These are phyloP conservation scores for Watsonalla cultraria DNA, from an alignment of 2,888 invertebrate species.

Conservation along the genomic window DNA sequence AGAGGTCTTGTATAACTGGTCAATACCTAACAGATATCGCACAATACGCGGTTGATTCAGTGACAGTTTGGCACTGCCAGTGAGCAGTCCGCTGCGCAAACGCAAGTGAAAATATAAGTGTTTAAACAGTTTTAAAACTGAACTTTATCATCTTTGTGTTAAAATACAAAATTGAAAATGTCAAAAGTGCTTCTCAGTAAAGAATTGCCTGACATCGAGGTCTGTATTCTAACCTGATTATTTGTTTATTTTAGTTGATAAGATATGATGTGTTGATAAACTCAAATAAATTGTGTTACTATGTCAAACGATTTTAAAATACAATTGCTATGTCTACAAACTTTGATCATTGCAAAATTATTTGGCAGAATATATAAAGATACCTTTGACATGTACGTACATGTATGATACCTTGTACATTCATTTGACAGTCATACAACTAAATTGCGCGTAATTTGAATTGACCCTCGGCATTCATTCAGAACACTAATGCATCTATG, in stretches of 20 bases:
- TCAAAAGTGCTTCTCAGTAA: constrained; percentile 80
- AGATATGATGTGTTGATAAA: not conserved
- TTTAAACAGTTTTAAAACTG: constrained; percentile 5
- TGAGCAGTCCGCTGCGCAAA: constrained; percentile 65
- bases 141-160: constrained; percentile 6
- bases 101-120: constrained; percentile 6
- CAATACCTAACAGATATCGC: not conserved
- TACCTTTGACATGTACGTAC: too few relatives aligned
- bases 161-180: constrained; percentile 41
- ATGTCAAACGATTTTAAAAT: not conserved
- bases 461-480: too few relatives aligned
- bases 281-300: not conserved
- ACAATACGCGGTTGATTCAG: not conserved
- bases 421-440: too few relatives aligned
- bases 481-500: too few relatives aligned
- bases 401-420: too few relatives aligned
- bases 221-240: constrained; percentile 50
- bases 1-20: not conserved
- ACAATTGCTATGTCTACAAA: too few relatives aligned
- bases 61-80: constrained; percentile 71
- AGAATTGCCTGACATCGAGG: constrained; percentile 91
- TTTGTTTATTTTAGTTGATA: constrained; percentile 1
- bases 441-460: too few relatives aligned
- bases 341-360: too few relatives aligned
- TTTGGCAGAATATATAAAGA: too few relatives aligned